Base-by-base conservation (phyloP, 1,140 invertebrate species). In the Papilio helenus region DNA sequence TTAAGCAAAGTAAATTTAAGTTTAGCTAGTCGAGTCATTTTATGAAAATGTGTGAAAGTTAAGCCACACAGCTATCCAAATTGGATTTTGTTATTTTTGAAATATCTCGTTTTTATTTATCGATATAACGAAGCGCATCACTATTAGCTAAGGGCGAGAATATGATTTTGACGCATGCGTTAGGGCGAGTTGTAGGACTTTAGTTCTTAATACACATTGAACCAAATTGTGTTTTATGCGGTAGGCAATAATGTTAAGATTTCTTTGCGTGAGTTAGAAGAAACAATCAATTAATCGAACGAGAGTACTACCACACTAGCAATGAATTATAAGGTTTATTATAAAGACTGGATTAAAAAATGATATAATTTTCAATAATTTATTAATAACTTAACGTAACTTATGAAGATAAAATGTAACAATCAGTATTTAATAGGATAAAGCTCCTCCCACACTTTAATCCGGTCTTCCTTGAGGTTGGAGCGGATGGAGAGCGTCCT, bases 401-500 rank as follows among this genome's bases (percentile, higher is more conserved):
- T 23, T 14, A 20, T 29, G 4, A 29, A 0, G 49, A 46, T 44
- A 44, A 39, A 16, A 46, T 16, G 49, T 16, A 34, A 39, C 46
- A 46, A 29, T 79, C 29, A 85, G 42, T 85, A 85, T 18, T 76
- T 26, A 29, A 83, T 81, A 9, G 89, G 89, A 65, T 87, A 92
- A 23, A 92, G 74, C 20, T 87, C 80, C 2, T 92, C 89, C 91
- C 91, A 92, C 0, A 90, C 10, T n/a, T 81, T 46, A 26, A 86
- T 85, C 10, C 86, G 51, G 9, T 91, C 80, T 65, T 91, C 88
- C 5, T 83, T 82, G 55, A 91, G 71, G 71, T 88, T 88, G 20
- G 82, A 55, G 4, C 81, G 79, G 5, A 91, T 79, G 1, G 85
- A 80, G 68, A 89, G 80, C 55, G 88, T 55, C 1, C 68, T 49